Base-by-base conservation (phyloP, 2,113 vertebrate species). In the Oryzias melastigma region DNA sequence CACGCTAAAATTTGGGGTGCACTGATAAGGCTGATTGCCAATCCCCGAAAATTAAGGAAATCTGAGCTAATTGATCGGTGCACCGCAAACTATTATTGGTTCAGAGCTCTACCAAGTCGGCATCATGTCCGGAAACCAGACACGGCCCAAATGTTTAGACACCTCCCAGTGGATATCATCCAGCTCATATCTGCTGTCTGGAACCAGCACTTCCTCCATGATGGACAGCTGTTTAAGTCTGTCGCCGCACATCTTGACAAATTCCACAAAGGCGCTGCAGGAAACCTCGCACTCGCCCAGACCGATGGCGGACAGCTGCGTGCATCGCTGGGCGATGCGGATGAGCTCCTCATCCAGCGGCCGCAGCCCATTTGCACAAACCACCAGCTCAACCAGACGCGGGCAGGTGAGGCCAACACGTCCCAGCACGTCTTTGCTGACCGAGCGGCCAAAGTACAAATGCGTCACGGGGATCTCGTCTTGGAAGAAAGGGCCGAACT, bases 121-220 rank as follows among this genome's bases (percentile, higher is more conserved):
- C 96, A 98, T 98, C 96, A 97, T 96, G 65, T 98, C 97, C 5
- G 97, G 96, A 86, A 97, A 98, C 96, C 96, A 98, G 58, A 97
- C 95, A 19, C 97, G 93, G 52, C 96, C 97, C 35, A 98, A 89
- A 82, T 97, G 94, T 86, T 98, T 98, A 14, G 96, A 98, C 68
- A 98, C 97, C 81, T 98, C 97, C 95, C 95, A 98, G 1, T 98
- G 96, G 82, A 98, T 97, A 77, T 98, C 95, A 75, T 98, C 95
- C 80, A 97, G 90, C 83, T 87, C 94, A 52, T 95, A 98, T 63
- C 93, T 94, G 75, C 97, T 94, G 84, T 98, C 96, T 62, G 96
- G 96, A 81, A 98, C 92, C 83, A 98, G 80, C 27, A 98, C 96
- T 72, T 98, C 97, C 90, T 98, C 97, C 97, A 97, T 98, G 78